Evolutionary conservation across 1,140 invertebrate genomes (phyloP).

Genomic region (Cataglyphis hispanica): DNA sequence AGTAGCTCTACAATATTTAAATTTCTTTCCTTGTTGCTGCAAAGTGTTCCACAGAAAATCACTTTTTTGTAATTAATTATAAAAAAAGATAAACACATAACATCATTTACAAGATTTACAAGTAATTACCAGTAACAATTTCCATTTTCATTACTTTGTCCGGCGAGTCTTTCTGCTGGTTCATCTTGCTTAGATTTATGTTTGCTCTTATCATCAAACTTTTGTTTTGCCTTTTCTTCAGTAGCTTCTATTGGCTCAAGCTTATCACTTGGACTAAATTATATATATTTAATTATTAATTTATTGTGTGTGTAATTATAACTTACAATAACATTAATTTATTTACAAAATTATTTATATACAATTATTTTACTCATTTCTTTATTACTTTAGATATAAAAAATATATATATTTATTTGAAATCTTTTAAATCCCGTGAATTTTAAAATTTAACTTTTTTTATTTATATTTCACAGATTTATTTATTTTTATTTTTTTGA

Average conservation of each 20-base stretch:
- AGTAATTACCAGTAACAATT: constrained; percentile 84
- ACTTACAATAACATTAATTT: constrained; percentile 6
- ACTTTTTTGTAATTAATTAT: no score
- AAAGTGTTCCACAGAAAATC: constrained; percentile 74
- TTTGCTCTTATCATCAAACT: constrained; percentile 74
- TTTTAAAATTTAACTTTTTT: not conserved
- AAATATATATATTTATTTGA: not conserved
- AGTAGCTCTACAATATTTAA: constrained; percentile 95
- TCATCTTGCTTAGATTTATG: constrained; percentile 74
- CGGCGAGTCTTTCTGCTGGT: constrained; percentile 76
- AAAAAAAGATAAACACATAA: not conserved
- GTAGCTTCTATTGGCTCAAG: constrained; percentile 65
- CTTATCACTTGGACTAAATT: constrained; percentile 72
- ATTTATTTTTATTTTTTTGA: not conserved
- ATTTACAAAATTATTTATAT: constrained; percentile 1
- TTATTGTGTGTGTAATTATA: not conserved
- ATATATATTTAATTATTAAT: constrained; percentile 18
- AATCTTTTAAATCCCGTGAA: not conserved
- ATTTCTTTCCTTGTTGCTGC: constrained; percentile 96
- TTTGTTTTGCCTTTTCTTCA: constrained; percentile 70
- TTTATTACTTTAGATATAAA: not conserved
- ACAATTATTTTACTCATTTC: not conserved
- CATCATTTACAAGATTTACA: not conserved
- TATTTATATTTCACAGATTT: not conserved
- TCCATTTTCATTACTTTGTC: constrained; percentile 74